Conservation (phyloP, 2,113 vertebrate species). For the Dendrocopos noguchii region DNA sequence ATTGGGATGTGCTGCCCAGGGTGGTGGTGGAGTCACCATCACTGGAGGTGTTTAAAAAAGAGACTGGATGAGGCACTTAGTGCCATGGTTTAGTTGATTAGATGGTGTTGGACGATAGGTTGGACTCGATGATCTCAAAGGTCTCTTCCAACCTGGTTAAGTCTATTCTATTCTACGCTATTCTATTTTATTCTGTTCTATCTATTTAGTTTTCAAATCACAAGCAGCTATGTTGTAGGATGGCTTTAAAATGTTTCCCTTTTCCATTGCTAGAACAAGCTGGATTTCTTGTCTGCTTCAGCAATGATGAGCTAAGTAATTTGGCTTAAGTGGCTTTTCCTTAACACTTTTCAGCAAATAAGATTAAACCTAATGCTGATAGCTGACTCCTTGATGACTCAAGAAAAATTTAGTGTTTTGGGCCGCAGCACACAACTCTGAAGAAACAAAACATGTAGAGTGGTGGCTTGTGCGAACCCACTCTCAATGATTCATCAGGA, state of each 20-base stretch:
- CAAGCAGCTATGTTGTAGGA: background rate
- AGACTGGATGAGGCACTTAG: too few species aligned
- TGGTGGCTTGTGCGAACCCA: conserved; percentile 57
- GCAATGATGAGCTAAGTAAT: background rate
- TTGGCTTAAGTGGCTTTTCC: conserved; percentile 7
- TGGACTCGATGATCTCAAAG: too few species aligned
- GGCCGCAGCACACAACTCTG: conserved; percentile 40
- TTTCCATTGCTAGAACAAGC: background rate
- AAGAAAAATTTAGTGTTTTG: conserved; percentile 47
- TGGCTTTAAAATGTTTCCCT: background rate
- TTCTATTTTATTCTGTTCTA: too few species aligned
- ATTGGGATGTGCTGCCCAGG: too few species aligned
- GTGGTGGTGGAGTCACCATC: too few species aligned
- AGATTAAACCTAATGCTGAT: conserved; percentile 18
- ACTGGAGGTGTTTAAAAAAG: too few species aligned
- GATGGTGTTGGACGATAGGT: too few species aligned
- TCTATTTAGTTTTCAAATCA: background rate
- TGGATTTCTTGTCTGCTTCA: background rate
- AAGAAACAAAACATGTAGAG: conserved; percentile 34
- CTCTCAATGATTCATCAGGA: conserved; percentile 67
- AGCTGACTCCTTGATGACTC: conserved; percentile 57
- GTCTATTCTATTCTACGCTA: too few species aligned
- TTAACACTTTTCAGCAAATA: background rate
- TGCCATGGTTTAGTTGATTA: too few species aligned
- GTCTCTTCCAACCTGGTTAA: too few species aligned